phyloP scores from a whole-genome alignment of 2,113 vertebrate genomes.

The Gymnarchus niloticus region DNA sequence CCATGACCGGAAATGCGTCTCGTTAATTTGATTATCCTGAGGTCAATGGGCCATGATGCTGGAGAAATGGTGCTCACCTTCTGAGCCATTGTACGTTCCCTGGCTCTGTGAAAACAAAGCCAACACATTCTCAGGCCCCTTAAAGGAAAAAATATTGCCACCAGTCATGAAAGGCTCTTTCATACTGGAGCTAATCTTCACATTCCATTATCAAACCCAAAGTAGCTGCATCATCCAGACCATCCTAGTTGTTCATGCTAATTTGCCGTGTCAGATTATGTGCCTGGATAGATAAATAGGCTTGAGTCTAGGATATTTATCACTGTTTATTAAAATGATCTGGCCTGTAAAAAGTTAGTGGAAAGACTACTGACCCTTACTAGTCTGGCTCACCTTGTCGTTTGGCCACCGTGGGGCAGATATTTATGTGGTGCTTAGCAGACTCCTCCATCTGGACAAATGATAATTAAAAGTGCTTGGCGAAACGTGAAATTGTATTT shows the following conservation, averaged over 20 bases:
- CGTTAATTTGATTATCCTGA: conserved; percentile 10
- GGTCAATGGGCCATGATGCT: neutral
- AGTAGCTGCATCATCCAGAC: neutral
- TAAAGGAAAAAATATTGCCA: neutral
- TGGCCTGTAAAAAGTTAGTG: neutral
- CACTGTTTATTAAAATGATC: neutral
- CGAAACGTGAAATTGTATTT: neutral
- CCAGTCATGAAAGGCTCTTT: neutral
- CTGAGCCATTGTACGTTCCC: neutral
- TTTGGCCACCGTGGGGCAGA: neutral
- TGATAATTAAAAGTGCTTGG: neutral
- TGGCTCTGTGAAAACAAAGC: neutral
- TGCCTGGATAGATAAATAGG: neutral
- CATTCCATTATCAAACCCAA: neutral
- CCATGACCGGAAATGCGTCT: conserved; percentile 1
- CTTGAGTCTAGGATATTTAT: neutral
- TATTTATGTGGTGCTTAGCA: neutral
- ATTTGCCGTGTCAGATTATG: neutral
- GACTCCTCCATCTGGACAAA: neutral
- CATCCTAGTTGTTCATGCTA: neutral
- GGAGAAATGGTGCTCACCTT: neutral
- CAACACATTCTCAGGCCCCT: neutral
- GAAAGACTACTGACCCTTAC: neutral
- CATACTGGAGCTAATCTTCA: neutral
- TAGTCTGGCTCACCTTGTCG: neutral